phyloP scores from a whole-genome alignment of 1,140 invertebrate genomes.

The Bombus consobrinus region DNA sequence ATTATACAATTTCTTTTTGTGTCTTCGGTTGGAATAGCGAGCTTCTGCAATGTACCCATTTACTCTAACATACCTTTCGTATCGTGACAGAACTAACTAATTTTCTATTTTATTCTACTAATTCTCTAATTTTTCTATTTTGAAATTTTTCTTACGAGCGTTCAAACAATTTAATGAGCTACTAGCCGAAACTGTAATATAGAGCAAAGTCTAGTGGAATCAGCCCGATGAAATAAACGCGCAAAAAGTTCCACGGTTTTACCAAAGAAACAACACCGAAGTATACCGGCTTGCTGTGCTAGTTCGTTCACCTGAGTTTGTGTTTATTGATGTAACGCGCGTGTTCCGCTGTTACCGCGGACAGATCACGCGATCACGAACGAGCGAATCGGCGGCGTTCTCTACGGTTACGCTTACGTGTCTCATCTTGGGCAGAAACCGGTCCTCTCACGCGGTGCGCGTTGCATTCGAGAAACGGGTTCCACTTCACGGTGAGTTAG shows the following conservation, averaged over 20 bases:
- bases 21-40: no score
- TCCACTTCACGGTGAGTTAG: background rate
- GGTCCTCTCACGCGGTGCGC: constrained; percentile 7
- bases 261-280: no score
- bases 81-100: no score
- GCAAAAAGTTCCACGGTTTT: background rate
- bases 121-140: no score
- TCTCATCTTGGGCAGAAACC: constrained; percentile 28
- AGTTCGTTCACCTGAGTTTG: constrained; percentile 45
- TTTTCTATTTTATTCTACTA: no score
- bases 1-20: no score
- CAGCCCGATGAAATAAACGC: background rate
- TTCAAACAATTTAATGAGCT: no score
- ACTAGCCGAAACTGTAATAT: background rate
- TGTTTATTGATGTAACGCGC: constrained; percentile 5
- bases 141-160: no score
- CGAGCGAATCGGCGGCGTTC: constrained; percentile 33
- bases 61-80: no score
- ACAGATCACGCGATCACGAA: constrained; percentile 45
- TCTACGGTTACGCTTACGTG: constrained; percentile 7
- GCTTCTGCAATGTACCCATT: no score
- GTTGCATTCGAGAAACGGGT: constrained; percentile 11
- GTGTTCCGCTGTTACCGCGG: constrained; percentile 25
- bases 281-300: no score
- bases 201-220: background rate